Conservation (phyloP, 2,113 vertebrate genomes). For the Balaenoptera acutorostrata region DNA sequence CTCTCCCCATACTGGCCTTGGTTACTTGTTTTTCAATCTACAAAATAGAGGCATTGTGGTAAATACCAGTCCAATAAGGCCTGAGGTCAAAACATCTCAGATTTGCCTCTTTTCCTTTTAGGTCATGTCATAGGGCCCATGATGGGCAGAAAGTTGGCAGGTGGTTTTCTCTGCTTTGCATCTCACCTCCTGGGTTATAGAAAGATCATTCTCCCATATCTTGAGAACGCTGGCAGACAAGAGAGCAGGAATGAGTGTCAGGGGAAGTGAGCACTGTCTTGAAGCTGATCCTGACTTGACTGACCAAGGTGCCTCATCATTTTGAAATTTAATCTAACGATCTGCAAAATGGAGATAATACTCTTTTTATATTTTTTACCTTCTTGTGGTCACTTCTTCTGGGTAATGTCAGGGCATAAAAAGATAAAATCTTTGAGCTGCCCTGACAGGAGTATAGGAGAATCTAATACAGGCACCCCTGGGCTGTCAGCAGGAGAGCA, state of each 20-base stretch:
- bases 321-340: not conserved
- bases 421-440: not conserved
- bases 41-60: too few species aligned
- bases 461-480: not conserved
- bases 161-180: not conserved
- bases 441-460: not conserved
- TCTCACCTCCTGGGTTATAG: not conserved
- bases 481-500: too few species aligned
- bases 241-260: not conserved
- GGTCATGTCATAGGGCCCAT: not conserved
- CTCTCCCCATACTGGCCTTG: not conserved
- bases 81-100: too few species aligned
- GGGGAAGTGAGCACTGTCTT: not conserved
- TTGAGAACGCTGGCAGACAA: not conserved
- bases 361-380: not conserved
- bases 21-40: not conserved
- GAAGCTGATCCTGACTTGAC: not conserved
- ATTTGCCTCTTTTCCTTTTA: conserved; percentile 37
- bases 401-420: not conserved
- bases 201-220: not conserved
- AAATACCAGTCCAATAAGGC: too few species aligned
- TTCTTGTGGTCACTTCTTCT: not conserved
- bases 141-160: not conserved
- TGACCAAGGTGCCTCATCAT: not conserved
- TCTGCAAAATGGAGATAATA: not conserved